Evolutionary conservation across 2,797 vertebrate genomes (phyloP).

Genomic region (Phylloscopus collybita): DNA sequence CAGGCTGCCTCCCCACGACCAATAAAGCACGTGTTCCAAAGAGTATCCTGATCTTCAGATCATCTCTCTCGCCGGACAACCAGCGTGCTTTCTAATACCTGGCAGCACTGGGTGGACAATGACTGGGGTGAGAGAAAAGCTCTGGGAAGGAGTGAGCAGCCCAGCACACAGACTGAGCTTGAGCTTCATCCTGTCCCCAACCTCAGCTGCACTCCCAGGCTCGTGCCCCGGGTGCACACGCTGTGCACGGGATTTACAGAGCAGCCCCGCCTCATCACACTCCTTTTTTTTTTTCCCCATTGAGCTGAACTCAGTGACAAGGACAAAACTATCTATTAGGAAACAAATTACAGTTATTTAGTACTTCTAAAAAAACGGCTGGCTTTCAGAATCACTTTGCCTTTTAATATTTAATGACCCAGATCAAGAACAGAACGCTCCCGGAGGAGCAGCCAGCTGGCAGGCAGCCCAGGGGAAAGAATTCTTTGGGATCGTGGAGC

Average conservation of each 20-base stretch:
- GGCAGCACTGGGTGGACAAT: rapidly evolving
- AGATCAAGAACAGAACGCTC: constrained; percentile 56
- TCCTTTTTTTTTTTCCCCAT: neutral
- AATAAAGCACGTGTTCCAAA: too few species aligned
- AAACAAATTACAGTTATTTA: constrained; percentile 71
- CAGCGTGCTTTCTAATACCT: too few species aligned
- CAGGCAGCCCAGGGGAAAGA: constrained; percentile 29
- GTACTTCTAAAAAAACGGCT: neutral
- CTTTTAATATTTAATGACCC: constrained; percentile 72
- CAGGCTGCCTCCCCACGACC: too few species aligned
- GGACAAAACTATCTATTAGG: constrained; percentile 64
- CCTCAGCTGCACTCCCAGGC: neutral
- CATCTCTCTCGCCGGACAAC: too few species aligned
- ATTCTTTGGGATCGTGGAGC: neutral
- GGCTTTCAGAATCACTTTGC: constrained; percentile 60
- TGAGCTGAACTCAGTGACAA: constrained; percentile 29
- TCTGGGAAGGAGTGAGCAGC: rapidly evolving
- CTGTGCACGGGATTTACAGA: neutral
- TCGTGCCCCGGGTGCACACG: neutral
- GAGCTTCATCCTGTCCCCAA: neutral
- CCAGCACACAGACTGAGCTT: neutral
- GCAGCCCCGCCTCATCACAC: neutral
- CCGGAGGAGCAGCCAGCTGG: constrained; percentile 30
- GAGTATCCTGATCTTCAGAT: too few species aligned
- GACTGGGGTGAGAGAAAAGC: neutral